phyloP scores from a whole-genome alignment of 2,797 vertebrate species.

The Spinus pinus region DNA sequence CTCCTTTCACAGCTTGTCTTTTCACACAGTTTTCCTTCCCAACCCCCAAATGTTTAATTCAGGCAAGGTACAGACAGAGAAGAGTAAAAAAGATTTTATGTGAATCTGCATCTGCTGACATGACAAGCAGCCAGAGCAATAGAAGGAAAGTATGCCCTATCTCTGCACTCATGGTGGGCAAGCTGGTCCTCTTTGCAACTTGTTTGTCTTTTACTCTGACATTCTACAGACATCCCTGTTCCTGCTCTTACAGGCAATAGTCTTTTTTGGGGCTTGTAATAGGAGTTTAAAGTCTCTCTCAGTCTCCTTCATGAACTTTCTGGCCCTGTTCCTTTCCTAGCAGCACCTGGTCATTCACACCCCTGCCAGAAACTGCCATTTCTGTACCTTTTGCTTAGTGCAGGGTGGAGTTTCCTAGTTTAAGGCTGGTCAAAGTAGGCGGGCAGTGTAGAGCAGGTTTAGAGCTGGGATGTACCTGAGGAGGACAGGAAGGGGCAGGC shows the following conservation, averaged over 20 bases:
- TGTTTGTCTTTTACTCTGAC: background rate
- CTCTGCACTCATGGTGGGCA: background rate
- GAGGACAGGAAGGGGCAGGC: background rate
- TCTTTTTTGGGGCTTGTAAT: background rate
- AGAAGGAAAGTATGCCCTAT: background rate
- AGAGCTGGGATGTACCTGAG: background rate
- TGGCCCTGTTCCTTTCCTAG: background rate
- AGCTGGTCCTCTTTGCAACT: background rate
- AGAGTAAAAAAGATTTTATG: background rate
- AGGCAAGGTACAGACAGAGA: background rate
- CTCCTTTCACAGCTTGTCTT: background rate
- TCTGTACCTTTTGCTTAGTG: background rate
- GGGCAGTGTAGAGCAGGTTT: background rate
- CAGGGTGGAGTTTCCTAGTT: slow-evolving; percentile 26
- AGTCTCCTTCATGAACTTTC: background rate
- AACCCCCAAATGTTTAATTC: background rate
- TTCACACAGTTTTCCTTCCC: background rate
- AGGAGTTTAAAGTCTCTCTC: background rate
- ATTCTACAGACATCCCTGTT: background rate
- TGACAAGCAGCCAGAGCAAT: background rate
- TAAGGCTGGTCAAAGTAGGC: background rate
- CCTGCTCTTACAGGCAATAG: background rate
- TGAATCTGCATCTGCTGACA: background rate
- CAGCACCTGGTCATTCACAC: background rate
- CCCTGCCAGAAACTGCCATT: background rate